These are phyloP conservation scores for Hycleus phaleratus DNA, from an alignment of 1,140 invertebrate genomes.

Conservation along the genomic window DNA sequence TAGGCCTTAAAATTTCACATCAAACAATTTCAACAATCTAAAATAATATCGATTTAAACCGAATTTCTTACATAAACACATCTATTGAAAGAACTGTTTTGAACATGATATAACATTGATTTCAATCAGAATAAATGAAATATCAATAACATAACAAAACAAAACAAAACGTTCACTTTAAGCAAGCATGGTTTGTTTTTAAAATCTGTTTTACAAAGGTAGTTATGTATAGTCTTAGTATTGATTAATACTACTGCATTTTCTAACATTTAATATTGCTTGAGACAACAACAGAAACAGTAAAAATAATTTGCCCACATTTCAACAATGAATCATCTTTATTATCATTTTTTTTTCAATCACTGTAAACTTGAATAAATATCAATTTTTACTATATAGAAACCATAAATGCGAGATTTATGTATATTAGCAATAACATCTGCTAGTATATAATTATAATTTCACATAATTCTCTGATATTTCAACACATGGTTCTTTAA, in stretches of 20 bases:
- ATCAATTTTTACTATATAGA: neutral
- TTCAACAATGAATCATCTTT: neutral
- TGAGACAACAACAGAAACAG: constrained; percentile 8
- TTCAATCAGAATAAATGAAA: constrained; percentile 3
- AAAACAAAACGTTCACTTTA: constrained; percentile 13
- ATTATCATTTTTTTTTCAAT: neutral
- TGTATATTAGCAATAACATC: constrained; percentile 13
- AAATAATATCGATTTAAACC: neutral
- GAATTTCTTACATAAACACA: neutral
- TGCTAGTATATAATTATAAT: constrained; percentile 5
- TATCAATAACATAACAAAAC: constrained; percentile 1
- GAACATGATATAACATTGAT: constrained; percentile 17
- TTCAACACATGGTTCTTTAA: no score
- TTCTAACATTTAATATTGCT: constrained; percentile 21
- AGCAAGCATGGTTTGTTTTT: constrained; percentile 8
- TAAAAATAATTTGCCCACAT: neutral
- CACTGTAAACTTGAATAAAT: neutral
- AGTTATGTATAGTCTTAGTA: constrained; percentile 11
- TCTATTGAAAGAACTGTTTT: constrained; percentile 2
- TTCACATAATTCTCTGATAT: no score
- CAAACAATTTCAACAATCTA: no score
- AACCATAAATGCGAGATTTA: constrained; percentile 9
- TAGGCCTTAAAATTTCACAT: constrained; percentile 3
- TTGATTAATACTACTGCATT: constrained; percentile 9
- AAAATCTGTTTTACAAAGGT: constrained; percentile 7